A percentile compares a stretch with the other conserved stretches of the same genome.
Evolutionary conservation across 2,888 invertebrate genomes (phyloP).

Genomic region (Parnassius orleans): DNA sequence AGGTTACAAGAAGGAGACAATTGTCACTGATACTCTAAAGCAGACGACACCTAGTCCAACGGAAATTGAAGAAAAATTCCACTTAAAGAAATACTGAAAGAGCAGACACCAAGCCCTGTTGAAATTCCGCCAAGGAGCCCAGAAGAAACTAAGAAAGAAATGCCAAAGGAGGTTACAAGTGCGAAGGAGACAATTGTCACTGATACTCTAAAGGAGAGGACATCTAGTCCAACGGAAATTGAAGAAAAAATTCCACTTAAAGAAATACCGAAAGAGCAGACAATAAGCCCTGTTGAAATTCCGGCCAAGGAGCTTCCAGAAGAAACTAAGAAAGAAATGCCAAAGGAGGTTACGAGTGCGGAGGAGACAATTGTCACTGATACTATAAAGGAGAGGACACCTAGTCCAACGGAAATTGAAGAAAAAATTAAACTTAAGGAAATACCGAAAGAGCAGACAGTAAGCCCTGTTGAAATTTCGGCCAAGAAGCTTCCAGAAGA

Average conservation of each 20-base stretch:
- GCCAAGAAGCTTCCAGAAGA: background rate
- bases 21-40: constrained; percentile 27
- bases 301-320: constrained; percentile 8
- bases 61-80: background rate
- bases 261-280: constrained; percentile 23
- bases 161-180: background rate
- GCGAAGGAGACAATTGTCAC: constrained; percentile 13
- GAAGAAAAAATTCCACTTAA: constrained; percentile 7
- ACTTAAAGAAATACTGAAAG: constrained; percentile 1
- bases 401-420: background rate
- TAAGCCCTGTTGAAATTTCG: no score
- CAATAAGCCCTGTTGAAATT: constrained; percentile 24
- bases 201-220: background rate
- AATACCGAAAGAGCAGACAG: background rate
- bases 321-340: background rate
- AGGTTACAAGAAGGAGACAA: constrained; percentile 30
- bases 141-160: background rate
- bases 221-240: constrained; percentile 1
- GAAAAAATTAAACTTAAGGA: constrained; percentile 19
- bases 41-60: background rate
- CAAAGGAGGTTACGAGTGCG: background rate
- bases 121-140: constrained; percentile 19
- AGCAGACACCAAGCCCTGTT: constrained; percentile 24
- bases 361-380: no score
- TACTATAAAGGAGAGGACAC: rapidly evolving